Conservation (phyloP, 2,797 vertebrate species). For the Allochrocebus solatus region DNA sequence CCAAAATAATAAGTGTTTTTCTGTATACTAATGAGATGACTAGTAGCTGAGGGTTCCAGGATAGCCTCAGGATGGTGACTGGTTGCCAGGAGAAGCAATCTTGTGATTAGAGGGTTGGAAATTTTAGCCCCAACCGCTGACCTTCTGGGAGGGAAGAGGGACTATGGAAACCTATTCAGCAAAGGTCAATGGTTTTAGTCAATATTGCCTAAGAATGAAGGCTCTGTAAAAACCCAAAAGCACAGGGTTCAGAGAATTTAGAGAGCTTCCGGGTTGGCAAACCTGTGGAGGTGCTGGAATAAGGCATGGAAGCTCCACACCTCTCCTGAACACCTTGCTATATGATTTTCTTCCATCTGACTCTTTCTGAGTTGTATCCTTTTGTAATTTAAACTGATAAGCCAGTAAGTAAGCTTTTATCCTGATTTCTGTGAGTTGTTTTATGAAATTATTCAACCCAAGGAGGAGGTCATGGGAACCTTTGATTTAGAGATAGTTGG, state of each 20-base stretch:
- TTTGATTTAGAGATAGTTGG: background rate
- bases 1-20: background rate
- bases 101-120: background rate
- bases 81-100: background rate
- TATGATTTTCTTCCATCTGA: too few relatives aligned
- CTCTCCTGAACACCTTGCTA: too few relatives aligned
- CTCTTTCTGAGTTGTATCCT: background rate
- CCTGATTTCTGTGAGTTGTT: background rate
- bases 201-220: background rate
- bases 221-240: background rate
- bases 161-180: background rate
- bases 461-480: background rate
- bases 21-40: background rate
- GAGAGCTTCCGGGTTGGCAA: background rate
- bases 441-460: background rate
- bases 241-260: background rate
- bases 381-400: background rate
- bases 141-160: background rate
- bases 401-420: background rate
- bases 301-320: fast-evolving
- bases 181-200: background rate
- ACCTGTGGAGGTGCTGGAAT: too few relatives aligned
- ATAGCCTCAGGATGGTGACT: too few relatives aligned
- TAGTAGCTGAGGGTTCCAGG: background rate
- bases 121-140: background rate